Percentiles rank a stretch among this genome's conserved stretches.
Evolutionary conservation across 2,113 vertebrate species (phyloP).

Genomic region (Sterrhoptilus dennistouni): DNA sequence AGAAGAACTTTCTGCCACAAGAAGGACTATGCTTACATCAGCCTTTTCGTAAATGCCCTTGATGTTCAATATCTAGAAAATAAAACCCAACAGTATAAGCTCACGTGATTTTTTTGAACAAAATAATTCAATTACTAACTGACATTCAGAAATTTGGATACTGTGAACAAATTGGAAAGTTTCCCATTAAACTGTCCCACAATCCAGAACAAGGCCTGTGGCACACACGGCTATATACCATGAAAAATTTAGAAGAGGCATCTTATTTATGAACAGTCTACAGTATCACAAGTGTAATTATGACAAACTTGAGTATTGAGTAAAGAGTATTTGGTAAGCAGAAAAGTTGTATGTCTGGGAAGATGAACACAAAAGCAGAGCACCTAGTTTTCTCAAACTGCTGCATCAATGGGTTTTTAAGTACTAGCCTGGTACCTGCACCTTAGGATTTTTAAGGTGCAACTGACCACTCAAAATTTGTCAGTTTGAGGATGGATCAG

Average conservation of each 20-base stretch:
- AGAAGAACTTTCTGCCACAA: background rate
- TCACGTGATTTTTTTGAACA: background rate
- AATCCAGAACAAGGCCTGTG: background rate
- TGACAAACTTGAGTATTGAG: background rate
- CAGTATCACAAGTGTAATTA: background rate
- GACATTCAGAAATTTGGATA: background rate
- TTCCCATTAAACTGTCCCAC: background rate
- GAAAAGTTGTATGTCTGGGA: background rate
- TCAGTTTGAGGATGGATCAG: background rate
- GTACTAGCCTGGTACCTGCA: background rate
- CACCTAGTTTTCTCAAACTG: background rate
- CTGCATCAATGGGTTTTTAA: background rate
- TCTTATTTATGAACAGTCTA: background rate
- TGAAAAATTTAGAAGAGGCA: background rate
- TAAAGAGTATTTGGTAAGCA: background rate
- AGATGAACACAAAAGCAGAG: background rate
- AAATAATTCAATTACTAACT: background rate
- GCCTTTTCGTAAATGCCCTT: background rate
- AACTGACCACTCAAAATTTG: background rate
- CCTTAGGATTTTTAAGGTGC: background rate
- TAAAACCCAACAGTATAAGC: background rate
- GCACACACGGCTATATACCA: background rate
- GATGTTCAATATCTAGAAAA: background rate
- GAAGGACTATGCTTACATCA: background rate
- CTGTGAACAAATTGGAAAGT: background rate